Evolutionary conservation across 2,113 vertebrate genomes (phyloP).

Genomic region (Murina feae): DNA sequence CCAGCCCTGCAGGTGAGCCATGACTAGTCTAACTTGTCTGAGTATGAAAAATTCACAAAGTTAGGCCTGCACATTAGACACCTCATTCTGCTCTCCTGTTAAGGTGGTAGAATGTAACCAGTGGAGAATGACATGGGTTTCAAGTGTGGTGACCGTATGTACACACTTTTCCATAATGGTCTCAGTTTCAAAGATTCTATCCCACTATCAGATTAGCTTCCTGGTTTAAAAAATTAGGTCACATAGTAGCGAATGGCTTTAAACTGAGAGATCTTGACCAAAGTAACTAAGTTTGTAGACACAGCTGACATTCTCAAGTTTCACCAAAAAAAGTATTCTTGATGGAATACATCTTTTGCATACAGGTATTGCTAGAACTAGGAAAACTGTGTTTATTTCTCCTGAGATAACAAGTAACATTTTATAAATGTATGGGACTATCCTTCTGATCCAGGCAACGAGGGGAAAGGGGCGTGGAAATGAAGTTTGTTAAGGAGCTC

Average conservation of each 20-base stretch:
- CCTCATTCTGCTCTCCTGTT: neutral
- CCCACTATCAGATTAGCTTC: neutral
- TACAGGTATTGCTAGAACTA: neutral
- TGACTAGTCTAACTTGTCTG: neutral
- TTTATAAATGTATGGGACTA: neutral
- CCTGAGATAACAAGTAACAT: neutral
- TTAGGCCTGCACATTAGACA: neutral
- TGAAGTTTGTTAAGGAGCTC: neutral
- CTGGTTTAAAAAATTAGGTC: constrained; percentile 37
- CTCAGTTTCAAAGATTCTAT: constrained; percentile 28
- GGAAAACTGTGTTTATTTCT: constrained; percentile 26
- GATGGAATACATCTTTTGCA: neutral
- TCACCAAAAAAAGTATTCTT: neutral
- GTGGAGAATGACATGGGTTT: neutral
- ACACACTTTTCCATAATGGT: constrained; percentile 14
- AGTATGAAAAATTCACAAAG: neutral
- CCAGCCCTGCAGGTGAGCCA: constrained; percentile 61
- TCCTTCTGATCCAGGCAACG: constrained; percentile 2
- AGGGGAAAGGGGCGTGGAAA: neutral
- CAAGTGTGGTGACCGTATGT: neutral
- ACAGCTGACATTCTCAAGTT: neutral
- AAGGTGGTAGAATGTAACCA: neutral
- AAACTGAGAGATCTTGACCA: neutral
- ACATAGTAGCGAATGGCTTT: neutral
- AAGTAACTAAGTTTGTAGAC: neutral